Percentiles rank a stretch among this genome's conserved stretches.
phyloP scores from a whole-genome alignment of 1,140 invertebrate genomes.

The Halotydeus destructor region DNA sequence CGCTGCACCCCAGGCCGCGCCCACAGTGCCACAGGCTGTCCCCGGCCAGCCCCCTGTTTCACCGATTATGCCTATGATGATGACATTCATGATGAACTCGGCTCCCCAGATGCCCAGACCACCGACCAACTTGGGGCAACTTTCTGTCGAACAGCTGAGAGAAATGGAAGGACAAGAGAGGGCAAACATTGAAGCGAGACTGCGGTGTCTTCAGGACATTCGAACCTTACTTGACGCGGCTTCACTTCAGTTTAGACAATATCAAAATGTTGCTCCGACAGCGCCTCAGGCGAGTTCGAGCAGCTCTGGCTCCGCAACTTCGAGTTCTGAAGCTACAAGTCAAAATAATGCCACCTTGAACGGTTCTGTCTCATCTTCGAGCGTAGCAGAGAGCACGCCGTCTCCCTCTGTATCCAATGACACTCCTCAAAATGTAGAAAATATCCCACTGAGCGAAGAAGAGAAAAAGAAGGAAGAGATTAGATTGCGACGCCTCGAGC shows the following conservation, averaged over 20 bases:
- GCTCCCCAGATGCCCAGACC: conserved; percentile 34
- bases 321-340: no score
- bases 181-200: conserved; percentile 64
- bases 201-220: conserved; percentile 63
- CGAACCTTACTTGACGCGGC: conserved; percentile 67
- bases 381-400: no score
- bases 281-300: no score
- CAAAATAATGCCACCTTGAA: no score
- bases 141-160: conserved; percentile 60
- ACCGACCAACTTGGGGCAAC: conserved; percentile 40
- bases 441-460: no score
- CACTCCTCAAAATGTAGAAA: no score
- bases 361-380: no score
- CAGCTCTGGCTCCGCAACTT: no score
- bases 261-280: conserved; percentile 35
- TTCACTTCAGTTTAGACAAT: conserved; percentile 68
- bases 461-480: no score
- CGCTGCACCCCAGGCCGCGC: background rate
- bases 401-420: no score
- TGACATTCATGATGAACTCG: conserved; percentile 17
- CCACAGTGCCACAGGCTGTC: background rate
- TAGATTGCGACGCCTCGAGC: no score
- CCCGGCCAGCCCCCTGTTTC: conserved; percentile 16
- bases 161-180: conserved; percentile 70
- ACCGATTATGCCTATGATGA: conserved; percentile 18